Conservation (phyloP, 2,888 invertebrate species). For the Leptodirus hochenwartii region DNA sequence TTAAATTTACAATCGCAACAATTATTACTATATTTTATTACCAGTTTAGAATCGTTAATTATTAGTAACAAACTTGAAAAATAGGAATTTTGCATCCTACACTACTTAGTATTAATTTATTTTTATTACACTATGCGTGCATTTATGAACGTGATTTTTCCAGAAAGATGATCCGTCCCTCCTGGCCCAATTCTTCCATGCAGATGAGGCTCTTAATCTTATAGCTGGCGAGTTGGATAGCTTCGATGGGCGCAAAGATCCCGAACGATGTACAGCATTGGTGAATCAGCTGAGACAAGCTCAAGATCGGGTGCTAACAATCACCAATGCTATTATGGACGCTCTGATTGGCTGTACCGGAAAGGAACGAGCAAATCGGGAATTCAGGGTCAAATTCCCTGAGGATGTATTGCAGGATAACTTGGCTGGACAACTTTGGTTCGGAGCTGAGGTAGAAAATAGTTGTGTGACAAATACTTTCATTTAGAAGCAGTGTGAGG, state of each 20-base stretch:
- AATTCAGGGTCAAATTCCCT: slow-evolving; percentile 95
- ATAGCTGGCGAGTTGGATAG: slow-evolving; percentile 95
- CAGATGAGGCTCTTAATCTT: slow-evolving; percentile 88
- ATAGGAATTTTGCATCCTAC: no score
- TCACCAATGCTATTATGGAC: slow-evolving; percentile 91
- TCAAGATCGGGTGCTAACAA: slow-evolving; percentile 79
- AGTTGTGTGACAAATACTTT: no score
- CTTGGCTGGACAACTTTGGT: slow-evolving; percentile 96
- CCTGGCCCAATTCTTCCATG: slow-evolving; percentile 93
- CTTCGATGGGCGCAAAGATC: slow-evolving; percentile 97
- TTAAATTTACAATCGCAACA: no score
- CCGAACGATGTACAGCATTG: slow-evolving; percentile 85
- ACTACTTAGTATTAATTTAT: no score
- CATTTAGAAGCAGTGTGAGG: no score
- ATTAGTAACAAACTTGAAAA: no score
- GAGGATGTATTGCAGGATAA: slow-evolving; percentile 98
- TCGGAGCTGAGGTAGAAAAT: slow-evolving; percentile 77
- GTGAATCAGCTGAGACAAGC: slow-evolving; percentile 90
- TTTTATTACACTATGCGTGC: background rate
- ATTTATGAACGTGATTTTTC: slow-evolving; percentile 23
- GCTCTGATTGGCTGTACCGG: slow-evolving; percentile 66
- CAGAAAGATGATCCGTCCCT: slow-evolving; percentile 86
- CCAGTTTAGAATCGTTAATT: no score
- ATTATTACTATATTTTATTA: no score
- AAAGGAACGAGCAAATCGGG: slow-evolving; percentile 74